Evolutionary conservation across 2,888 invertebrate genomes (phyloP).

Genomic region (Hypomecis atomaria): DNA sequence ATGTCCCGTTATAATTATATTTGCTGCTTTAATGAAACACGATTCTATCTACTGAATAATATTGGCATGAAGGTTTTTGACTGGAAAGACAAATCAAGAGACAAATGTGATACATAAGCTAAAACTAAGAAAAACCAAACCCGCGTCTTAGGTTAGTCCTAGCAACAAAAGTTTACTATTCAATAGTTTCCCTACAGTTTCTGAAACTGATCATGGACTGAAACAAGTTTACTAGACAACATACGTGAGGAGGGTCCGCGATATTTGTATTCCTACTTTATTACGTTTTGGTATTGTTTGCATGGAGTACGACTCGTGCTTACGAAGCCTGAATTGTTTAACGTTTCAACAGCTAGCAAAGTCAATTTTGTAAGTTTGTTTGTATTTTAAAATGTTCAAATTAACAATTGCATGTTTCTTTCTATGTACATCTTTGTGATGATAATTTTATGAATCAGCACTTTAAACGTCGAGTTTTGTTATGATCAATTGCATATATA

Average conservation of each 20-base stretch:
- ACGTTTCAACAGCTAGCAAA: neutral
- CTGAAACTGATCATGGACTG: slow-evolving; percentile 20
- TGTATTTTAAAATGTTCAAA: too few species aligned
- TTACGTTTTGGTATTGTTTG: slow-evolving; percentile 15
- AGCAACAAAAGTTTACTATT: slow-evolving; percentile 7
- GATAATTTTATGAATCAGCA: too few species aligned
- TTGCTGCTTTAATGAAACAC: too few species aligned
- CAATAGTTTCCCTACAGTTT: slow-evolving; percentile 12
- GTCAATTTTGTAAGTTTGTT: too few species aligned
- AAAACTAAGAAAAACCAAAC: neutral
- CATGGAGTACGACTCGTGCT: slow-evolving; percentile 1
- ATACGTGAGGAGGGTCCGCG: slow-evolving; percentile 17
- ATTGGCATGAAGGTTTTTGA: neutral
- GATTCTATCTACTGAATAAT: too few species aligned
- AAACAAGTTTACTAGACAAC: slow-evolving; percentile 22
- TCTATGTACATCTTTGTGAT: too few species aligned
- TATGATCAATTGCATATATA: too few species aligned
- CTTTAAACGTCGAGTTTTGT: too few species aligned
- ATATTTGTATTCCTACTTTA: slow-evolving; percentile 18
- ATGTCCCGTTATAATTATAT: too few species aligned
- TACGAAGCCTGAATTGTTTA: neutral
- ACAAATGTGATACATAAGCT: too few species aligned
- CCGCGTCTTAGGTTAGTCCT: neutral
- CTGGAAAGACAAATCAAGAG: neutral
- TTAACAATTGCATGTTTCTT: too few species aligned